These are phyloP conservation scores for Melanostoma scalare DNA, from an alignment of 2,888 invertebrate genomes.

Conservation along the genomic window DNA sequence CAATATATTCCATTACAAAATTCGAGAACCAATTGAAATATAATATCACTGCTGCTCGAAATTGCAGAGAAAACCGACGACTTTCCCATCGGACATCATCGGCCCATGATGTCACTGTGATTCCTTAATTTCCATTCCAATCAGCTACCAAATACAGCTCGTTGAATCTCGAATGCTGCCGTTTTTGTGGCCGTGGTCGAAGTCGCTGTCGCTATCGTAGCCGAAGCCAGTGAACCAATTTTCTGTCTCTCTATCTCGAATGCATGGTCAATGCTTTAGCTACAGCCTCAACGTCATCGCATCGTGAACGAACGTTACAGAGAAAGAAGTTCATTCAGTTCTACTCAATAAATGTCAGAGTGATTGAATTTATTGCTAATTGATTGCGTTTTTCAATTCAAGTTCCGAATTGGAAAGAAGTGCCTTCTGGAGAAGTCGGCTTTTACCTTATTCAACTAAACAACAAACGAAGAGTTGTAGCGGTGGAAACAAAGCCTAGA, in stretches of 20 bases:
- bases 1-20: too few species aligned
- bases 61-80: constrained; percentile 25
- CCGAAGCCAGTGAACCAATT: constrained; percentile 59
- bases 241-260: constrained; percentile 26
- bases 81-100: constrained; percentile 47
- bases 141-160: constrained; percentile 68
- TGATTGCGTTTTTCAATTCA: constrained; percentile 73
- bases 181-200: constrained; percentile 42
- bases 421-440: constrained; percentile 66
- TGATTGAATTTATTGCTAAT: constrained; percentile 73
- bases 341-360: constrained; percentile 73
- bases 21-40: neutral
- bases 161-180: constrained; percentile 49
- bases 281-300: neutral
- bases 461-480: constrained; percentile 32
- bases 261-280: constrained; percentile 11
- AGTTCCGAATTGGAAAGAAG: constrained; percentile 60
- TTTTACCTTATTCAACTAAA: constrained; percentile 60
- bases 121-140: constrained; percentile 73
- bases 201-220: constrained; percentile 50
- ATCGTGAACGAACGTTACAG: neutral
- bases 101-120: constrained; percentile 68
- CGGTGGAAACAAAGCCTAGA: constrained; percentile 57
- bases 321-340: constrained; percentile 67
- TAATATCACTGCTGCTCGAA: neutral